These are phyloP conservation scores for Drosophila lacteicornis DNA, from an alignment of 1,140 invertebrate genomes.

Conservation along the genomic window DNA sequence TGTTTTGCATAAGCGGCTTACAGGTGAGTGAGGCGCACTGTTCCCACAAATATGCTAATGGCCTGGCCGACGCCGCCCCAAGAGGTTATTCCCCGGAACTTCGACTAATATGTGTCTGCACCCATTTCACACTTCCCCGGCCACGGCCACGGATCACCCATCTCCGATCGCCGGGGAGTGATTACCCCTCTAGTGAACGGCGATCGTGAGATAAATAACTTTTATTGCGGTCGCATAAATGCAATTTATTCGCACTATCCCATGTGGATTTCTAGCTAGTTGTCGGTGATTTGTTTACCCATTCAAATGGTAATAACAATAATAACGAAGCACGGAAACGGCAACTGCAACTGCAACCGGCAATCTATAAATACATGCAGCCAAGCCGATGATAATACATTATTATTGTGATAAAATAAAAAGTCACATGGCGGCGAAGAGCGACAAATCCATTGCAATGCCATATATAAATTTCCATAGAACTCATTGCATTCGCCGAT, in stretches of 20 bases:
- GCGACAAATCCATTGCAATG: conserved; percentile 40
- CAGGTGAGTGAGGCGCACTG: conserved; percentile 6
- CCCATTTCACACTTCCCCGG: conserved; percentile 27
- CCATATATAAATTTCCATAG: conserved; percentile 33
- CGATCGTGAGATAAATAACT: conserved; percentile 57
- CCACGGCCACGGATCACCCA: conserved; percentile 2
- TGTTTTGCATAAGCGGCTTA: conserved; percentile 38
- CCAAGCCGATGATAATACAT: conserved; percentile 34
- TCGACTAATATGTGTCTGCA: conserved; percentile 2
- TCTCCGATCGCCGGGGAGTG: conserved; percentile 21
- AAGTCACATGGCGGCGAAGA: conserved; percentile 22
- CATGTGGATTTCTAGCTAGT: conserved; percentile 30
- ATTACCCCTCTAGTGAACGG: not conserved
- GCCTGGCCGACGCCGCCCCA: conserved; percentile 15
- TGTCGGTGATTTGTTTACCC: conserved; percentile 36
- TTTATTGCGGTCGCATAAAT: conserved; percentile 51
- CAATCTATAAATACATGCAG: conserved; percentile 46
- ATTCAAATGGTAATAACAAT: conserved; percentile 44
- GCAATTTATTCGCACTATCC: conserved; percentile 45
- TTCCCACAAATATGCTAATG: conserved; percentile 58
- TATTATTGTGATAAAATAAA: conserved; percentile 44
- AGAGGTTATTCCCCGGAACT: conserved; percentile 41
- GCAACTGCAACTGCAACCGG: conserved; percentile 26
- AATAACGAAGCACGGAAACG: conserved; percentile 47
- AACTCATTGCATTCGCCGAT: conserved; percentile 37